These are phyloP conservation scores for Scophthalmus maximus DNA, from an alignment of 2,113 vertebrate species.

Conservation along the genomic window DNA sequence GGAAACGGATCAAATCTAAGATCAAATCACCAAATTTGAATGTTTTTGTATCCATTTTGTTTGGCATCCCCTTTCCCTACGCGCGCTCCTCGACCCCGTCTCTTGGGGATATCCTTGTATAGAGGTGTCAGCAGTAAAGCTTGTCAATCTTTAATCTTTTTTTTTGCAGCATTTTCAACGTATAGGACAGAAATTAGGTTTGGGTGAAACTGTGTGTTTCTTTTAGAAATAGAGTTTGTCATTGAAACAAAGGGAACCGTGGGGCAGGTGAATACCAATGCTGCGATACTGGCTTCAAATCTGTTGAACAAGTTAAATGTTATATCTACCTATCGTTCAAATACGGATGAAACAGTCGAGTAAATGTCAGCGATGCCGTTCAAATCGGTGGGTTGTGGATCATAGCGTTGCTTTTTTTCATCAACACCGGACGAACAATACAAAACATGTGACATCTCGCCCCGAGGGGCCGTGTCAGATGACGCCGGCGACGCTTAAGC, in stretches of 20 bases:
- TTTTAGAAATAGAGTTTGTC: background rate
- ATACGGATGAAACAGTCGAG: background rate
- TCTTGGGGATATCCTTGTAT: no score
- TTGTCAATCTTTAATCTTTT: no score
- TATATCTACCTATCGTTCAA: background rate
- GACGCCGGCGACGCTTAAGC: slow-evolving; percentile 24
- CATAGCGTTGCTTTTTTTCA: slow-evolving; percentile 38
- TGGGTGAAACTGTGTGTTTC: background rate
- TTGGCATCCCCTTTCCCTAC: no score
- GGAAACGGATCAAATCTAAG: no score
- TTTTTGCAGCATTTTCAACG: no score
- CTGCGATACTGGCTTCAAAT: background rate
- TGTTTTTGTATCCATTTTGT: no score
- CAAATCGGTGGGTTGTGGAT: background rate
- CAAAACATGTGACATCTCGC: slow-evolving; percentile 62
- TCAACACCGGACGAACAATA: slow-evolving; percentile 56
- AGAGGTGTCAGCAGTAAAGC: no score
- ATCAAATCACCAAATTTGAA: no score
- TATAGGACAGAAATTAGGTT: no score
- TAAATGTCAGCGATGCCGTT: background rate
- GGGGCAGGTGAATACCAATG: background rate
- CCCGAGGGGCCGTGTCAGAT: slow-evolving; percentile 57
- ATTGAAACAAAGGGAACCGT: background rate
- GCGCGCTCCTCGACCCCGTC: no score
- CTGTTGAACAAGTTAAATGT: background rate